phyloP scores from a whole-genome alignment of 1,140 invertebrate genomes.

The Chelonus insularis region DNA sequence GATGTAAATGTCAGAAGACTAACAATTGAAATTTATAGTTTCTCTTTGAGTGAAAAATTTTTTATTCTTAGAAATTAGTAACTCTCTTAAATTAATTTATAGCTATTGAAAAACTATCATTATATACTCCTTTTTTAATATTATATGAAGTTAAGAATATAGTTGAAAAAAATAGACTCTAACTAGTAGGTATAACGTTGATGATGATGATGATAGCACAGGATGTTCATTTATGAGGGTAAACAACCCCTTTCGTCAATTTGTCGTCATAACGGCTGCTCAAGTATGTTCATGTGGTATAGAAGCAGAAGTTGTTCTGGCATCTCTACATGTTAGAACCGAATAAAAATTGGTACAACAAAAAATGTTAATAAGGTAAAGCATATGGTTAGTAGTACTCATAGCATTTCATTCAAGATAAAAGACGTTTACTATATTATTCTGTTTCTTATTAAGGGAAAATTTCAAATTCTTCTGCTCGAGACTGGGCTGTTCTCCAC shows the following conservation, averaged over 20 bases:
- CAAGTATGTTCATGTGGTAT: neutral
- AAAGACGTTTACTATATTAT: too few species aligned
- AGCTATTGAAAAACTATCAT: too few species aligned
- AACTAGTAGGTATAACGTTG: neutral
- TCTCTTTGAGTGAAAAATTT: neutral
- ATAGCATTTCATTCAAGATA: too few species aligned
- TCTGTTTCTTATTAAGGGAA: too few species aligned
- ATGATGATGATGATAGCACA: neutral
- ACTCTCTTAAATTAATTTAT: constrained; percentile 13
- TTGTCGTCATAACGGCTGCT: neutral
- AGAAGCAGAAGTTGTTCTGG: neutral
- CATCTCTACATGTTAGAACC: too few species aligned
- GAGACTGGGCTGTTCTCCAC: too few species aligned
- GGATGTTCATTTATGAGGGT: constrained; percentile 8
- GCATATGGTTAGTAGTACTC: too few species aligned
- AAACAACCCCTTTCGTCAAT: constrained; percentile 9
- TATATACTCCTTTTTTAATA: neutral
- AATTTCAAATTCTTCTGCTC: too few species aligned
- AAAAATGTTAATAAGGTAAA: too few species aligned
- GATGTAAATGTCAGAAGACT: neutral
- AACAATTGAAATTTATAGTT: constrained; percentile 6
- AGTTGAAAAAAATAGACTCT: neutral
- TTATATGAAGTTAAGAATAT: neutral
- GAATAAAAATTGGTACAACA: too few species aligned
- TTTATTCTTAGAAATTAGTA: too few species aligned